Evolutionary conservation across 2,888 invertebrate species (phyloP).

Genomic region (Holacanthella duospinosa): DNA sequence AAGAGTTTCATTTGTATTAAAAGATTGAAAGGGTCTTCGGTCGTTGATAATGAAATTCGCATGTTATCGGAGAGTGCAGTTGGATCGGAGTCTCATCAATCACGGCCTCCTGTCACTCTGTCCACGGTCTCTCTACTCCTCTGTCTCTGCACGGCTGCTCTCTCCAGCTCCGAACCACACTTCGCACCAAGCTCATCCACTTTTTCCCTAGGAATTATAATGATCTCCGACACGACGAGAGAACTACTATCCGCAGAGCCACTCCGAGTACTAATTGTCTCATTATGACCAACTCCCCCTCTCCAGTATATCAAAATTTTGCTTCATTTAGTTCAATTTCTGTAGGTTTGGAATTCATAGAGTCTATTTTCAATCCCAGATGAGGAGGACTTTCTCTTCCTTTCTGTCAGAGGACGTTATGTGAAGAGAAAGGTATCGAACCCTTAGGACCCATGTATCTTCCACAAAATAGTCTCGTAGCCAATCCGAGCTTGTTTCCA

Average conservation of each 20-base stretch:
- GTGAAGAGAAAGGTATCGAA: constrained; percentile 31
- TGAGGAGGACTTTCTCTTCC: too few species aligned
- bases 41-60: neutral
- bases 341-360: constrained; percentile 4
- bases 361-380: neutral
- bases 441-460: constrained; percentile 40
- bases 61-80: neutral
- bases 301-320: too few species aligned
- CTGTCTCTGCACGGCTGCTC: neutral
- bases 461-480: neutral
- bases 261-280: constrained; percentile 26
- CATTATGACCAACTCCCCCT: too few species aligned
- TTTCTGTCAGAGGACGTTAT: too few species aligned
- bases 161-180: constrained; percentile 43
- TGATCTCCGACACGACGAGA: neutral
- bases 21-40: too few species aligned
- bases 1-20: too few species aligned
- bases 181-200: neutral
- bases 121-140: too few species aligned
- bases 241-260: constrained; percentile 15
- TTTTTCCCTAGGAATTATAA: neutral
- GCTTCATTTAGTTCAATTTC: too few species aligned
- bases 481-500: neutral
- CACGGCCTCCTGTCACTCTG: neutral
- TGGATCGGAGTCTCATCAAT: neutral